Conservation (phyloP, 2,113 vertebrate species). For the Circaetus gallicus region DNA sequence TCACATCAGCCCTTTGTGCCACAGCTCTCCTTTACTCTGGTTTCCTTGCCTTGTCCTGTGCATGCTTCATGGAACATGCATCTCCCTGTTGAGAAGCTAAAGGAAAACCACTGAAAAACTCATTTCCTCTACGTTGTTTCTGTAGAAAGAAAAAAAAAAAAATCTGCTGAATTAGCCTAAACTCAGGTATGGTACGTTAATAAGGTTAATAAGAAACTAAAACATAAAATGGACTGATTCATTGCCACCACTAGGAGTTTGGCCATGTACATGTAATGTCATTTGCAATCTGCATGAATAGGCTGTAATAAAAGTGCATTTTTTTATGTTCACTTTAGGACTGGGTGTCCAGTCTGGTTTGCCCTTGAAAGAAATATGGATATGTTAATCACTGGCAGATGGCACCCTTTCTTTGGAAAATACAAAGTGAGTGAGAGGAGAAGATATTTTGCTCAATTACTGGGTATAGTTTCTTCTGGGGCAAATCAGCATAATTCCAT, state of each 20-base stretch:
- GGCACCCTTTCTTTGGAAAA: slow-evolving; percentile 78
- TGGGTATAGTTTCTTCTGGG: background rate
- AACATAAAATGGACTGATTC: background rate
- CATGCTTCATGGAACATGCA: background rate
- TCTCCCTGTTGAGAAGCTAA: background rate
- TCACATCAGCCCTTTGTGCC: background rate
- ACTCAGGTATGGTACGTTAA: background rate
- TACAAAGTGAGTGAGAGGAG: slow-evolving; percentile 75
- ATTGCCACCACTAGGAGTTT: background rate
- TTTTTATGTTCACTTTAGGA: slow-evolving; percentile 66
- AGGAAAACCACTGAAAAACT: background rate
- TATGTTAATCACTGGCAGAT: slow-evolving; percentile 80
- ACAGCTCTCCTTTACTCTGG: background rate
- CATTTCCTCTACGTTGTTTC: background rate
- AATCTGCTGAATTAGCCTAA: background rate
- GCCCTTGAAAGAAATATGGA: slow-evolving; percentile 80
- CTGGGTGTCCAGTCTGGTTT: slow-evolving; percentile 71
- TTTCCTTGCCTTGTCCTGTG: background rate
- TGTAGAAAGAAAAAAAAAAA: background rate
- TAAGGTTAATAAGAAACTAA: background rate
- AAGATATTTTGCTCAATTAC: background rate
- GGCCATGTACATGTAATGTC: background rate
- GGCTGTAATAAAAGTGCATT: background rate
- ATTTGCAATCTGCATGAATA: background rate
- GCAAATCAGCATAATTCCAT: background rate